These are phyloP conservation scores for Siphlonurus alternatus DNA, from an alignment of 2,888 invertebrate genomes.

Conservation along the genomic window DNA sequence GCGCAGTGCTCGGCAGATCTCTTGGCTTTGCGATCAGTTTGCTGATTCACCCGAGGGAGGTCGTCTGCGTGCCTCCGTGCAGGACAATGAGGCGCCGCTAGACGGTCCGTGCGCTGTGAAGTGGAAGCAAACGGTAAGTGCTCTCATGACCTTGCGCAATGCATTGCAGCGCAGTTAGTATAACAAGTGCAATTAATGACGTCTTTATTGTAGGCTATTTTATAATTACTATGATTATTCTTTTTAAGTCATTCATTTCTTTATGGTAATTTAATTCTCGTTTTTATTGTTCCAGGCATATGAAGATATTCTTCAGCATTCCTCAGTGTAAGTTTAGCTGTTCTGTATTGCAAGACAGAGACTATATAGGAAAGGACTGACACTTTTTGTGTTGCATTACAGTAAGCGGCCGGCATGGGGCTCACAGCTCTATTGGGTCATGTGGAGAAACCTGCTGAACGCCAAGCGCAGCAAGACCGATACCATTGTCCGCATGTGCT, in stretches of 20 bases:
- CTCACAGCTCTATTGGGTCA: slow-evolving; percentile 46
- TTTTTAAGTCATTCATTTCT: too few species aligned
- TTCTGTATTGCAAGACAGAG: too few species aligned
- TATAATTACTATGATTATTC: too few species aligned
- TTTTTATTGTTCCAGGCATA: not conserved
- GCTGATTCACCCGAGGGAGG: slow-evolving; percentile 29
- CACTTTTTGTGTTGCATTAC: too few species aligned
- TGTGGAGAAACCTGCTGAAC: slow-evolving; percentile 48
- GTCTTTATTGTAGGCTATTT: too few species aligned
- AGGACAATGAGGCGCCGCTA: not conserved
- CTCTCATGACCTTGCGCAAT: too few species aligned
- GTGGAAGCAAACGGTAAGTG: not conserved
- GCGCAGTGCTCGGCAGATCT: slow-evolving; percentile 25
- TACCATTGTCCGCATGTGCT: slow-evolving; percentile 39
- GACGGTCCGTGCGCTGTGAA: not conserved
- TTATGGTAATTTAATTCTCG: not conserved
- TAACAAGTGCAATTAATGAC: not conserved
- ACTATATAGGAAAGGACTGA: too few species aligned
- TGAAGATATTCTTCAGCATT: too few species aligned
- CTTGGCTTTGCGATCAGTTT: slow-evolving; percentile 38
- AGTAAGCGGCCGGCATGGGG: slow-evolving; percentile 20
- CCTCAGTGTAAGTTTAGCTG: too few species aligned
- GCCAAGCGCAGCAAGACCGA: slow-evolving; percentile 45
- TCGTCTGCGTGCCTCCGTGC: slow-evolving; percentile 8
- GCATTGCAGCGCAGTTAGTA: too few species aligned